Base-by-base conservation (phyloP, 2,113 vertebrate genomes). In the Saimiri boliviensis region DNA sequence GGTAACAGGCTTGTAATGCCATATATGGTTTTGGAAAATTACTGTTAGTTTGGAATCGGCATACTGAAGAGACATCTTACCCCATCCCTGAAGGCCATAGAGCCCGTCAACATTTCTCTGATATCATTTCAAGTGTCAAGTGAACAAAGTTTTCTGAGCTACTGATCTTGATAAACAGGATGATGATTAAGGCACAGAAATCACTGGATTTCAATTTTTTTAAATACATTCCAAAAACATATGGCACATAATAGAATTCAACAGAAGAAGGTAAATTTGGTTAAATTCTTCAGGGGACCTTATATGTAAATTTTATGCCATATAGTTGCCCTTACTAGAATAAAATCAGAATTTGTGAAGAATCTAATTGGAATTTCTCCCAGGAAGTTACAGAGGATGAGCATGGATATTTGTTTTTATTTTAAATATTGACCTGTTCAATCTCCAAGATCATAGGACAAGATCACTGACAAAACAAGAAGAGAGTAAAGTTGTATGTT, bases 331-430 rank as follows among this genome's bases (percentile, higher is more conserved):
- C 23, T 95, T 93, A 89, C 63, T 30, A 49, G 47, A 40, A 92
- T 93, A 93, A 76, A 92, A 89, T 77, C 89, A 71, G 85, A 90
- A 93, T 95, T 90, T 87, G 21, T 80, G 68, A 92, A 80, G 27
- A 17, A 84, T 87, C 42, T 66, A 37, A 76, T 84, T 92, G 63
- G 23, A 94, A 84, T 90, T 79, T 79, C 77, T 94, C 63, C 25
- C 74, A 91, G 27, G 52, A 66, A 82, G 45, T 91, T 80, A 23
- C 27, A 93, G 45, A 74, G 14, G 35, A 49, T 89, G 56, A 79
- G 54, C 4, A 37, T 56, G 47, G 16, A 7, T 79, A 40, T 66
- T 91, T 87, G 58, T 85, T 95, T 94, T 96, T 35, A 81, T 60
- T 94, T 93, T 80, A 54, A 80, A 54, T 80, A 54, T 79, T 70